A percentile compares a stretch with the other conserved stretches of the same genome.
Conservation (phyloP, 2,888 invertebrate species). For the Drosophila neonasuta region DNA sequence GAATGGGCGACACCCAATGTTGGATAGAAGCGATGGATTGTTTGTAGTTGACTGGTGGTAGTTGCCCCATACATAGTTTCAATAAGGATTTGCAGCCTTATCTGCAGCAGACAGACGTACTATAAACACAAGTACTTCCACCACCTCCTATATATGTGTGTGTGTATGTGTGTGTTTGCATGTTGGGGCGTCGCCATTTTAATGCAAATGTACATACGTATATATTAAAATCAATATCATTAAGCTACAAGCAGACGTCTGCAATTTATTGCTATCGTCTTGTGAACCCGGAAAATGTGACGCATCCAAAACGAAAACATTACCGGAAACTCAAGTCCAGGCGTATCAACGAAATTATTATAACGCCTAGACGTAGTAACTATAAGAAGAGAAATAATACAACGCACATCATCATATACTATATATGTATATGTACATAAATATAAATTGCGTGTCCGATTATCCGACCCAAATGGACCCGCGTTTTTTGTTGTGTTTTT, state of each 20-base stretch:
- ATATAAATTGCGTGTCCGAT: constrained; percentile 60
- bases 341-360: constrained; percentile 53
- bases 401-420: constrained; percentile 29
- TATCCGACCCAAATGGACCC: constrained; percentile 33
- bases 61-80: constrained; percentile 32
- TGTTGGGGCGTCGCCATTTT: constrained; percentile 25
- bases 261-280: constrained; percentile 45
- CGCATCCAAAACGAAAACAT: constrained; percentile 50
- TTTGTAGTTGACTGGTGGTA: constrained; percentile 48
- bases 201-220: constrained; percentile 19
- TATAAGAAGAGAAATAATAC: constrained; percentile 11
- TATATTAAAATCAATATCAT: constrained; percentile 48
- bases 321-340: constrained; percentile 54
- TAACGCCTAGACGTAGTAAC: constrained; percentile 36
- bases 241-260: constrained; percentile 30
- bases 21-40: constrained; percentile 1
- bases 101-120: constrained; percentile 36
- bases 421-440: no score
- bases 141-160: constrained; percentile 9
- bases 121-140: constrained; percentile 14
- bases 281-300: constrained; percentile 46
- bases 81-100: constrained; percentile 49
- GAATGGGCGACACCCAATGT: constrained; percentile 9
- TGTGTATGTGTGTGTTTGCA: background rate
- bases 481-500: background rate